phyloP scores from a whole-genome alignment of 2,113 vertebrate species.

The Campylorhamphus procurvoides region DNA sequence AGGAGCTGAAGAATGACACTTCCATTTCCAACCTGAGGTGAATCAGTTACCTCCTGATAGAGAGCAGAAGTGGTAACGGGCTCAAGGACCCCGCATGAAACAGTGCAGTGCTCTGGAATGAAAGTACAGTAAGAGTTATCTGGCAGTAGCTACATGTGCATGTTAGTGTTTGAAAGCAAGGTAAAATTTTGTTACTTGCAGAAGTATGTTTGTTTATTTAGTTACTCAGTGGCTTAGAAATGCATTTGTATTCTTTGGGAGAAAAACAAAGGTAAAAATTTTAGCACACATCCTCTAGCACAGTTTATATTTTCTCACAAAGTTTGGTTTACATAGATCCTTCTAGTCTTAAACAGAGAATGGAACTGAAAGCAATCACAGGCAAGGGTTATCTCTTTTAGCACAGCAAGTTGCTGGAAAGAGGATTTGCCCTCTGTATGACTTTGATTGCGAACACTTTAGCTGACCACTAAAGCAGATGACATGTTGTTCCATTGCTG shows the following conservation, averaged over 20 bases:
- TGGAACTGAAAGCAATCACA: neutral
- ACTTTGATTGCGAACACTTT: constrained; percentile 4
- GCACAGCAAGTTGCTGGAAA: neutral
- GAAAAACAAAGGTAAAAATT: neutral
- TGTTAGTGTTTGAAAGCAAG: neutral
- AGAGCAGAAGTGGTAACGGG: neutral
- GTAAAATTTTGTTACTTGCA: neutral
- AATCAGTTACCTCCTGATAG: neutral
- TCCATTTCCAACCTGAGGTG: neutral
- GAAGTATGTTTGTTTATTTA: neutral
- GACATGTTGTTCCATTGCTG: constrained; percentile 36
- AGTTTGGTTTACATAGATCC: neutral
- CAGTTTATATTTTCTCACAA: neutral
- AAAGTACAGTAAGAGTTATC: neutral
- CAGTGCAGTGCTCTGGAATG: accelerated
- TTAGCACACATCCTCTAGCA: neutral
- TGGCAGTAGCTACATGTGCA: neutral
- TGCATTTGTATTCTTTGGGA: neutral
- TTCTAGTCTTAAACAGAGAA: neutral
- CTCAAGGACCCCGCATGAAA: neutral
- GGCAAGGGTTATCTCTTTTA: neutral
- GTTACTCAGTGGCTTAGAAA: neutral
- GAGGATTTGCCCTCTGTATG: constrained; percentile 1
- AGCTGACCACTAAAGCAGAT: neutral
- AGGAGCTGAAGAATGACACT: neutral